These are phyloP conservation scores for Xestoiulus laeticollis DNA, from an alignment of 2,888 invertebrate genomes.

Conservation along the genomic window DNA sequence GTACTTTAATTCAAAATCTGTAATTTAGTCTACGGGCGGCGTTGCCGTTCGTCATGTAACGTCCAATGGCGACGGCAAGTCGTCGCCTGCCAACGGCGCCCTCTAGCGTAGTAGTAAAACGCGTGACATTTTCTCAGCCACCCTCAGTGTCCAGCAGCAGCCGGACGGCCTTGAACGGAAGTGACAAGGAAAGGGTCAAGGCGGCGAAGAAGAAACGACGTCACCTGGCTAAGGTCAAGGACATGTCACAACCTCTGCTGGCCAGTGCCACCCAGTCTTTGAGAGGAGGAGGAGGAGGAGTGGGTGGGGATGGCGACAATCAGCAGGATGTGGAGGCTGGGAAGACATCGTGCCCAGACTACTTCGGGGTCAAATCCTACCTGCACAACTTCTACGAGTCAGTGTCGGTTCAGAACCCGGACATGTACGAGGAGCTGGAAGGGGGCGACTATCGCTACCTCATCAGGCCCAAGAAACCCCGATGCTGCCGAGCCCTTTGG, in stretches of 20 bases:
- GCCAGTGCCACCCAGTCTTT: conserved; percentile 28
- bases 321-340: conserved; percentile 59
- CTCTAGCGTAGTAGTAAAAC: conserved; percentile 42
- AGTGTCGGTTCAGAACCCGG: conserved; percentile 58
- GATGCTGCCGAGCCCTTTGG: conserved; percentile 61
- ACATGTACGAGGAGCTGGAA: conserved; percentile 56
- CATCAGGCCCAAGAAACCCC: conserved; percentile 61
- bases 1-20: not conserved
- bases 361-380: conserved; percentile 68
- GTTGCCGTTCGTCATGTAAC: conserved; percentile 42
- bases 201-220: conserved; percentile 33
- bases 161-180: conserved; percentile 8
- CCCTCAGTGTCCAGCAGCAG: conserved; percentile 23
- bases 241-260: conserved; percentile 46
- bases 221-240: not conserved
- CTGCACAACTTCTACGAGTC: conserved; percentile 67
- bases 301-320: not conserved
- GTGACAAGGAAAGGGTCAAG: not conserved
- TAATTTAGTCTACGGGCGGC: not conserved
- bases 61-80: conserved; percentile 42
- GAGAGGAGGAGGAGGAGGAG: not conserved
- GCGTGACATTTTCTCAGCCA: conserved; percentile 50
- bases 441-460: conserved; percentile 63
- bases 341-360: conserved; percentile 60
- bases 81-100: conserved; percentile 40